Evolutionary conservation across 2,113 vertebrate species (phyloP).

Genomic region (Notiomystis cincta): DNA sequence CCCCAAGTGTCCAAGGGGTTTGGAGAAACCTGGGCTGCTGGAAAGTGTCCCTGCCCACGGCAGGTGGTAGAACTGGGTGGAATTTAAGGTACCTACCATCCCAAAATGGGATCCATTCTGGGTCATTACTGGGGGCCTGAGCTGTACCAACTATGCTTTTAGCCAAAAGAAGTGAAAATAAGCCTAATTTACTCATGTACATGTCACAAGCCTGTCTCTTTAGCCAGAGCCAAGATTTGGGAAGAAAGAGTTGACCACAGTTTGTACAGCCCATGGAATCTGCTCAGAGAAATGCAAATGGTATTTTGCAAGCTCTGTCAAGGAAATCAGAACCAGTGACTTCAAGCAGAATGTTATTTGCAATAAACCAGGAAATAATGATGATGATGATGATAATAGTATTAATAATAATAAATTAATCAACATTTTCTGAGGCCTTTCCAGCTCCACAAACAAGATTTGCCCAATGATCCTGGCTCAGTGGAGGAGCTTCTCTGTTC

Average conservation of each 20-base stretch:
- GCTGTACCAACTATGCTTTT: not conserved
- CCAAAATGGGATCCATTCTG: fast-evolving
- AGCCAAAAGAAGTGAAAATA: not conserved
- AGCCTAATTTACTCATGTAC: not conserved
- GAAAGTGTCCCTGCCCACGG: too few species aligned
- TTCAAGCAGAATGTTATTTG: not conserved
- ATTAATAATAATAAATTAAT: not conserved
- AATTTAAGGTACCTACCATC: not conserved
- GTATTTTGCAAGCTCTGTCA: not conserved
- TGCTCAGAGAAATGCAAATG: not conserved
- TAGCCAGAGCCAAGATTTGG: not conserved
- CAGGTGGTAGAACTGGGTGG: not conserved
- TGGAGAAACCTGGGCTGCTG: not conserved
- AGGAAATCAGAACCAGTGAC: not conserved
- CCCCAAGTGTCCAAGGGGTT: not conserved
- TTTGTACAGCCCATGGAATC: not conserved
- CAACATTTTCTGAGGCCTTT: not conserved
- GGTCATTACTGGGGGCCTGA: not conserved
- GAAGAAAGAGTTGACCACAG: not conserved
- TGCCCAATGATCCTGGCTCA: not conserved
- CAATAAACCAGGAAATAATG: not conserved
- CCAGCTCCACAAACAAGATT: not conserved
- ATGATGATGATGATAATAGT: too few species aligned
- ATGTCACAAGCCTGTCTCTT: not conserved
- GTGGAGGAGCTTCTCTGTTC: not conserved